Conservation (phyloP, 2,888 invertebrate species). For the Drepanosiphum platanoidis region DNA sequence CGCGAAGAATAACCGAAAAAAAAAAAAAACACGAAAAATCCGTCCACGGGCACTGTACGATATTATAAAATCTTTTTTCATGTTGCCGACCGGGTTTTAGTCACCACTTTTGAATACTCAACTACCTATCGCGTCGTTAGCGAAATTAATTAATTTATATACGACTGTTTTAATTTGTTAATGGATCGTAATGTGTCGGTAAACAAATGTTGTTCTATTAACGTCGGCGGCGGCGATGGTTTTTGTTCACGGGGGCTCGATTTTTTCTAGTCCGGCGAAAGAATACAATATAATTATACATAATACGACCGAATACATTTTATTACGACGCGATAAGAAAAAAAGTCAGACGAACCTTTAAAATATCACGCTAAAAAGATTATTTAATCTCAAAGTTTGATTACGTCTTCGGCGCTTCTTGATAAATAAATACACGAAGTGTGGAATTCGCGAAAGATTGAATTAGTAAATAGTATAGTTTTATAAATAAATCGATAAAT, state of each 20-base stretch:
- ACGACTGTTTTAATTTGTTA: conserved; percentile 39
- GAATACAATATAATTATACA: neutral
- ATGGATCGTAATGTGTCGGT: conserved; percentile 15
- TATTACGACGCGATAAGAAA: neutral
- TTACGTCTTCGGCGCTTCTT: neutral
- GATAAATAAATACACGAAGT: no score
- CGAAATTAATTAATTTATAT: conserved; percentile 37
- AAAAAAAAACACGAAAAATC: neutral
- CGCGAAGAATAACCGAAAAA: neutral
- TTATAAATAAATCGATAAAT: no score
- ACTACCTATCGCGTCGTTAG: neutral
- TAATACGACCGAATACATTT: neutral
- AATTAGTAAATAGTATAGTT: no score
- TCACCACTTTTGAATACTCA: neutral
- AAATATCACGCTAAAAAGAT: neutral
- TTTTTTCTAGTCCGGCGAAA: conserved; percentile 3
- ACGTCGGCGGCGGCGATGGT: neutral
- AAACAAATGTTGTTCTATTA: conserved; percentile 7
- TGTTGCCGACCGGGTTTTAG: neutral
- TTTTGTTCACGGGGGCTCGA: neutral
- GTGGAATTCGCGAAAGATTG: no score
- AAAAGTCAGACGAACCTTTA: neutral
- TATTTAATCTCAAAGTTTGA: conserved; percentile 4
- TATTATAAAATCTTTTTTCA: conserved; percentile 31
- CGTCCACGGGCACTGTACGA: neutral